phyloP scores from a whole-genome alignment of 2,888 invertebrate genomes.

The Drosophila phalerata region DNA sequence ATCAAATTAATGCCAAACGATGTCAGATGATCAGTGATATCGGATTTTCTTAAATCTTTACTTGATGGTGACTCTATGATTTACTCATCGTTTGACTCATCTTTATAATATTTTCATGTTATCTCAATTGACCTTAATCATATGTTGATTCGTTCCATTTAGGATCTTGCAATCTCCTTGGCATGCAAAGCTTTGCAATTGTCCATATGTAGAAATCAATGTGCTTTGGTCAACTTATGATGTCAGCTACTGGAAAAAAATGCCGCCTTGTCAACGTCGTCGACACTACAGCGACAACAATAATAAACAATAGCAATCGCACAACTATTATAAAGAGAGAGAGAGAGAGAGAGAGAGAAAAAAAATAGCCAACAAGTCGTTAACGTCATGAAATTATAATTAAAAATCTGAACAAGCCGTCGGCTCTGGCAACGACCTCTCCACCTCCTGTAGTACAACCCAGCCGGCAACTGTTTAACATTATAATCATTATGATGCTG shows the following conservation, averaged over 20 bases:
- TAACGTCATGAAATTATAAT: conserved; percentile 69
- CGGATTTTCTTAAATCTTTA: too few relatives aligned
- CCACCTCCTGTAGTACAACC: conserved; percentile 14
- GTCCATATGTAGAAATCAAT: conserved; percentile 37
- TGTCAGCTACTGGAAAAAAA: conserved; percentile 57
- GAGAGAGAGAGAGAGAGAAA: not conserved
- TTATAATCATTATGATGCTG: conserved; percentile 23
- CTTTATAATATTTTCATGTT: conserved; percentile 1
- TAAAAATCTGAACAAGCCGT: conserved; percentile 58
- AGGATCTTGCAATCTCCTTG: conserved; percentile 34
- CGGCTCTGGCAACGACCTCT: conserved; percentile 52
- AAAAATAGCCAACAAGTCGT: conserved; percentile 51
- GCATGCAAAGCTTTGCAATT: conserved; percentile 25
- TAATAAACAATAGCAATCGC: conserved; percentile 42
- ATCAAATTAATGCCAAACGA: too few relatives aligned
- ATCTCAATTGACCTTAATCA: conserved; percentile 9
- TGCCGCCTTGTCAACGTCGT: conserved; percentile 47
- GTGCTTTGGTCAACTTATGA: conserved; percentile 52
- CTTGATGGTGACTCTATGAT: not conserved
- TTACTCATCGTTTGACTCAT: conserved; percentile 7
- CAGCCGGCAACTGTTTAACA: conserved; percentile 5
- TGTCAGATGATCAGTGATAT: too few relatives aligned
- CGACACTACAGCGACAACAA: conserved; percentile 20
- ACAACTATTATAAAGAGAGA: conserved; percentile 47
- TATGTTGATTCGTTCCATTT: conserved; percentile 18